Evolutionary conservation across 2,797 vertebrate genomes (phyloP).

Genomic region (Gymnocypris eckloni): DNA sequence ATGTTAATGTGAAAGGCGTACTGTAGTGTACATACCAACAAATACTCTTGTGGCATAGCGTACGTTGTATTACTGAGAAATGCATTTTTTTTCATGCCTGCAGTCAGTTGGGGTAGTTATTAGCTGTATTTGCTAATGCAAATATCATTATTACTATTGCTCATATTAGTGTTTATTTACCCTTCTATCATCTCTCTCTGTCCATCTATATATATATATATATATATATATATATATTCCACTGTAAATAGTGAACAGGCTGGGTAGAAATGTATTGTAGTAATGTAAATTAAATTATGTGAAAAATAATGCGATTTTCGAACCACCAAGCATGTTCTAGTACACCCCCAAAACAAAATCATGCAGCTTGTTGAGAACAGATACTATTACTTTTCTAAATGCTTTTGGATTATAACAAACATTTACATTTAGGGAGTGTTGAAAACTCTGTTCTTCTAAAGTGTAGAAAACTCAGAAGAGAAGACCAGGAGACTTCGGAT

Average conservation of each 20-base stretch:
- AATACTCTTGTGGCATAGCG: not conserved
- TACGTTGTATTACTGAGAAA: not conserved
- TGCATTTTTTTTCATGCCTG: not conserved
- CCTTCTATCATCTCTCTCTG: not conserved
- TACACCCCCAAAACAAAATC: not conserved
- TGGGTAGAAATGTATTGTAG: no score
- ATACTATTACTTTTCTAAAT: not conserved
- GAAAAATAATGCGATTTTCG: no score
- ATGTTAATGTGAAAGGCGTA: slow-evolving; percentile 39
- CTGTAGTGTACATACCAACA: slow-evolving; percentile 24
- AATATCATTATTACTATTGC: not conserved
- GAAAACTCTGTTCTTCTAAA: no score
- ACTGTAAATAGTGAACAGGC: not conserved
- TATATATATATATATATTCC: not conserved
- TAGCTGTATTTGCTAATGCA: not conserved
- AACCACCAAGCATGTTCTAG: no score
- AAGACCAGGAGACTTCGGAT: no score
- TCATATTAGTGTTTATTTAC: not conserved
- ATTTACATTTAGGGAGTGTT: not conserved
- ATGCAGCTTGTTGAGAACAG: not conserved
- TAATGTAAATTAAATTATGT: no score
- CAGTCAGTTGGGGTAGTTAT: not conserved
- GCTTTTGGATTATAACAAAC: not conserved
- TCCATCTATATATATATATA: not conserved
- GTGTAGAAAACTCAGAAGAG: no score